Evolutionary conservation across 1,140 invertebrate genomes (phyloP), one percentile per base, ranked within the genome.

Genomic region (Drosophila biarmipes): DNA sequence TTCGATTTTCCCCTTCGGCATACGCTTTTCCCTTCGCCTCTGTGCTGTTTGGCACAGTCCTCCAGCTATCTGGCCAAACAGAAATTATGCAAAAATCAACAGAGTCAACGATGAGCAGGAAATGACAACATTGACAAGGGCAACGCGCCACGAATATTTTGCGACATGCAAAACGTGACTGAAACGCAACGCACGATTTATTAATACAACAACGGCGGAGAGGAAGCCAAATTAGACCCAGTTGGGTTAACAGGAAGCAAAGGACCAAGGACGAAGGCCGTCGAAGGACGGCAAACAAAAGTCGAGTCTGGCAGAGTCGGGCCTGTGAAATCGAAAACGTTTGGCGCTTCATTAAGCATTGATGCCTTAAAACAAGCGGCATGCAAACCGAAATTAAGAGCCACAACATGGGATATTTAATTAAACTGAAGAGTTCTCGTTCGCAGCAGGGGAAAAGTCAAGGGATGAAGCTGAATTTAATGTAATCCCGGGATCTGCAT

Each of bases 301-400:
- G 59, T 29, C 42, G 59, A 29, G 46, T 68, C 56, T 66, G 63
- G 27, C 7, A 3, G 27, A 29, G 27, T 29, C 42, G 59, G 34
- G 46, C 62, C 56, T 69, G 68, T 63, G 61, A 84, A 89, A 89
- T 89, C 84, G 79, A 89, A 84, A 89, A 72, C 80, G 61, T 89
- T 89, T 71, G 80, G 61, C 64, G 84, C 84, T 89, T 89, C 84
- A 87, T 89, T 89, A 84, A 89, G 78, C 76, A 84, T 82, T 84
- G 78, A 89, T 89, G 75, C 29, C 62, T 45, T 35, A 54, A 72
- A 78, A 52, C 73, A 67, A 68, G 49, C 63, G 29, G 40, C 34
- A 34, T 37, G 46, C 63, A 68, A 68, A 69, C 67, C 64, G 63
- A 69, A 69, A 69, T 69, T 69, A 69, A 68, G 49, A 68, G 40